Conservation (phyloP, 1,140 invertebrate species). For the Samia ricini region DNA sequence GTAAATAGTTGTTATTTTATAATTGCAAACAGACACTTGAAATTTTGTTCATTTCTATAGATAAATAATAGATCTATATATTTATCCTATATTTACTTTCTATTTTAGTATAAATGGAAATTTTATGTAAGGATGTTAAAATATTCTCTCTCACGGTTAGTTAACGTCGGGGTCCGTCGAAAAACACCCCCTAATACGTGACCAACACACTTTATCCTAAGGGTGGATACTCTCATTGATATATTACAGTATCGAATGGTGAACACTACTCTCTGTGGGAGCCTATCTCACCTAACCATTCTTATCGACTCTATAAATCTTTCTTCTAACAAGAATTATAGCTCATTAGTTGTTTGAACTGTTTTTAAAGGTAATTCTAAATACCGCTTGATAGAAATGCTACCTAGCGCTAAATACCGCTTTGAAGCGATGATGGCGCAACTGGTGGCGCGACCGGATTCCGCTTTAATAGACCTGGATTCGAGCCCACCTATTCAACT, state of each 20-base stretch:
- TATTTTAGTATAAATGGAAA: background rate
- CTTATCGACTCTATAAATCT: slow-evolving; percentile 44
- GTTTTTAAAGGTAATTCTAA: slow-evolving; percentile 17
- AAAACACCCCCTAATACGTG: slow-evolving; percentile 63
- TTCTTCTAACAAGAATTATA: slow-evolving; percentile 32
- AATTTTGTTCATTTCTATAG: too few species aligned
- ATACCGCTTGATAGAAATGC: background rate
- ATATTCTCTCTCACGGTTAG: slow-evolving; percentile 41
- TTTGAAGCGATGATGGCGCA: too few species aligned
- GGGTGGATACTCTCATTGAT: slow-evolving; percentile 50
- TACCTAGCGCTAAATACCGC: too few species aligned
- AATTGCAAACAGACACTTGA: too few species aligned
- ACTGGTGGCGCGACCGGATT: too few species aligned
- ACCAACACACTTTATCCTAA: slow-evolving; percentile 45
- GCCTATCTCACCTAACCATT: slow-evolving; percentile 34
- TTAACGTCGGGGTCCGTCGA: slow-evolving; percentile 49
- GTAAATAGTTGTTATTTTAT: too few species aligned
- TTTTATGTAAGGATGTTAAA: slow-evolving; percentile 8
- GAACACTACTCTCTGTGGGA: slow-evolving; percentile 21
- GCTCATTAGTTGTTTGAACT: slow-evolving; percentile 36
- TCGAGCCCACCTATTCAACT: too few species aligned
- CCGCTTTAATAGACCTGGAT: too few species aligned
- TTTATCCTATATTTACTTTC: too few species aligned
- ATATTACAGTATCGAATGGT: slow-evolving; percentile 41
- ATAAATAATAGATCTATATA: too few species aligned